These are phyloP conservation scores for Lagenorhynchus albirostris DNA, from an alignment of 2,113 vertebrate species.

Conservation along the genomic window DNA sequence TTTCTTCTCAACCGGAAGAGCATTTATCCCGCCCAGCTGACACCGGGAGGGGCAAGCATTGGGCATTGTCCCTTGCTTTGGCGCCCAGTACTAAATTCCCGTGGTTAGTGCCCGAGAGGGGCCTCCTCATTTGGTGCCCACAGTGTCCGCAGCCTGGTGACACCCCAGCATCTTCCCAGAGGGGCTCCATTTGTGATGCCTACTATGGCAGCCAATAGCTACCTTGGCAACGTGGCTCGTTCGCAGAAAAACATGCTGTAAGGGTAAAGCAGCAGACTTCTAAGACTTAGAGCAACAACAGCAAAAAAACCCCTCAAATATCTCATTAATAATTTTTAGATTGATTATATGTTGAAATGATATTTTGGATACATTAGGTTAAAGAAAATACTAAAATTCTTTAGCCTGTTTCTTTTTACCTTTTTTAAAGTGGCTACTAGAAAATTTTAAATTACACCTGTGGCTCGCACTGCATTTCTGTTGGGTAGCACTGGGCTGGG, in stretches of 20 bases:
- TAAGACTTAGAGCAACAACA: neutral
- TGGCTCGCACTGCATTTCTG: neutral
- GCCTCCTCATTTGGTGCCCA: neutral
- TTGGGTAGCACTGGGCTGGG: neutral
- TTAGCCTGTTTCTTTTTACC: neutral
- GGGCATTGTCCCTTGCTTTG: neutral
- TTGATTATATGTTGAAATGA: neutral
- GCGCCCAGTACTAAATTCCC: neutral
- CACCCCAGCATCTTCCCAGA: neutral
- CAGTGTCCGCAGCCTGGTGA: neutral
- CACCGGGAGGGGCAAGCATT: neutral
- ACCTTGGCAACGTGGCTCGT: neutral
- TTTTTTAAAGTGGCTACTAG: neutral
- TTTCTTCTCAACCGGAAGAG: neutral
- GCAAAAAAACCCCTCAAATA: neutral
- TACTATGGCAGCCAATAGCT: accelerated
- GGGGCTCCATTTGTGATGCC: accelerated
- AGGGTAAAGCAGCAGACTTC: neutral
- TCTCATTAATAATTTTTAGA: neutral
- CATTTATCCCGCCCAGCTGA: neutral
- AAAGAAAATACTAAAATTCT: neutral
- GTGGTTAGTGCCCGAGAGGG: neutral
- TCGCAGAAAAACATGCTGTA: accelerated
- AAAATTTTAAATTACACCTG: neutral
- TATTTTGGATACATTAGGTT: neutral